Evolutionary conservation across 2,797 vertebrate species (phyloP).

Genomic region (Semotilus atromaculatus): DNA sequence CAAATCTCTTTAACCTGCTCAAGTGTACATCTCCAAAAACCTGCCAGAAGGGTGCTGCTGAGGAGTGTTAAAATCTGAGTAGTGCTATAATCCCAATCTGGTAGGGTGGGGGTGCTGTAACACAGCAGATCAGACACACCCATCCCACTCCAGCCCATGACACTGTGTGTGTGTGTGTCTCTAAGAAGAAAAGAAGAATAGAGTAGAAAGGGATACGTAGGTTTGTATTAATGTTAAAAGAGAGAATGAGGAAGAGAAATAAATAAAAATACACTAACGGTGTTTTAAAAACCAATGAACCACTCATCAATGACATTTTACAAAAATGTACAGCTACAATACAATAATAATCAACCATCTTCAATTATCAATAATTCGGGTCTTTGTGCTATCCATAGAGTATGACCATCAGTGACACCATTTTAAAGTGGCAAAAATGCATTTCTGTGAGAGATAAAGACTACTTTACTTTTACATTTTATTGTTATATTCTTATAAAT

Average conservation of each 20-base stretch:
- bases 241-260: not conserved
- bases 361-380: not conserved
- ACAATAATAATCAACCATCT: not conserved
- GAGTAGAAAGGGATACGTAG: too few species aligned
- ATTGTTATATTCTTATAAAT: not conserved
- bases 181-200: not conserved
- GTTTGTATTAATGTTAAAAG: not conserved
- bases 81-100: constrained; percentile 7
- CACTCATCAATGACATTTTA: not conserved
- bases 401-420: not conserved
- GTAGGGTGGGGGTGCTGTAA: not conserved
- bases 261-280: not conserved
- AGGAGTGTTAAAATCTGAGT: not conserved
- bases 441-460: not conserved
- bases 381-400: not conserved
- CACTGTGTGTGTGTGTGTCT: not conserved
- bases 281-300: not conserved
- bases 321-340: not conserved
- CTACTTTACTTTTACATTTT: not conserved
- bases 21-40: not conserved
- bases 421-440: not conserved
- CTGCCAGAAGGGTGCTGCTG: not conserved
- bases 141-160: not conserved
- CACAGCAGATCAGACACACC: not conserved
- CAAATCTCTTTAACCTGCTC: constrained; percentile 24